Percentiles rank a stretch among this genome's conserved stretches.
Evolutionary conservation across 1,140 invertebrate genomes (phyloP).

Genomic region (Pemphigus obesinymphae): DNA sequence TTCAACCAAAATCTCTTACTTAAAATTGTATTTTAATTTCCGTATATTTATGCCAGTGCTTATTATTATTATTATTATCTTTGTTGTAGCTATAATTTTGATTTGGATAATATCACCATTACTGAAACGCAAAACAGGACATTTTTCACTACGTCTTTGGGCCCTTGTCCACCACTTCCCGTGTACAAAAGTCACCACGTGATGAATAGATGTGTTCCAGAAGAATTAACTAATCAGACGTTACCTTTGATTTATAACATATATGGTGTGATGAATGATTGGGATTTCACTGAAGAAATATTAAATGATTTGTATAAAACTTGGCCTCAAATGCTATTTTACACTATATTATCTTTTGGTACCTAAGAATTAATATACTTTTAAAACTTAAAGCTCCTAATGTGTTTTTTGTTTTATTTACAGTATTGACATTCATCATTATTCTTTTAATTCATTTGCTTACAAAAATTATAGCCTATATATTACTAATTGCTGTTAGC

Average conservation of each 20-base stretch:
- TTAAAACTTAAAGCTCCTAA: no score
- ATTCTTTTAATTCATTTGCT: constrained; percentile 20
- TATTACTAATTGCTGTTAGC: constrained; percentile 13
- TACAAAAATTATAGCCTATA: constrained; percentile 15
- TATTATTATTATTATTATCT: not conserved
- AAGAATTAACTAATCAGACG: constrained; percentile 58
- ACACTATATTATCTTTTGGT: constrained; percentile 77
- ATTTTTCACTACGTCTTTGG: constrained; percentile 56
- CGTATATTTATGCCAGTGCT: not conserved
- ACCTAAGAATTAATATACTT: no score
- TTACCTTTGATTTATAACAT: constrained; percentile 63
- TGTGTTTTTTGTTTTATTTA: not conserved
- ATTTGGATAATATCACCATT: constrained; percentile 37
- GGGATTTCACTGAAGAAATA: constrained; percentile 82
- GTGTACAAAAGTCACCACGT: constrained; percentile 70
- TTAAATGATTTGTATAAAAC: constrained; percentile 80
- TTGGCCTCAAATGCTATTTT: constrained; percentile 77
- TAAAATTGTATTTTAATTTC: not conserved
- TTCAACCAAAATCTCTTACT: no score
- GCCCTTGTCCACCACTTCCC: constrained; percentile 67
- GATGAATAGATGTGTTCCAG: constrained; percentile 82
- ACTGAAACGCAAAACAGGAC: constrained; percentile 46
- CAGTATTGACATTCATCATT: not conserved
- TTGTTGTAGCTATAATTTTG: constrained; percentile 43
- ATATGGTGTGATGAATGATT: constrained; percentile 77